Conservation (phyloP, 1,140 invertebrate species). For the Aphis craccivora region DNA sequence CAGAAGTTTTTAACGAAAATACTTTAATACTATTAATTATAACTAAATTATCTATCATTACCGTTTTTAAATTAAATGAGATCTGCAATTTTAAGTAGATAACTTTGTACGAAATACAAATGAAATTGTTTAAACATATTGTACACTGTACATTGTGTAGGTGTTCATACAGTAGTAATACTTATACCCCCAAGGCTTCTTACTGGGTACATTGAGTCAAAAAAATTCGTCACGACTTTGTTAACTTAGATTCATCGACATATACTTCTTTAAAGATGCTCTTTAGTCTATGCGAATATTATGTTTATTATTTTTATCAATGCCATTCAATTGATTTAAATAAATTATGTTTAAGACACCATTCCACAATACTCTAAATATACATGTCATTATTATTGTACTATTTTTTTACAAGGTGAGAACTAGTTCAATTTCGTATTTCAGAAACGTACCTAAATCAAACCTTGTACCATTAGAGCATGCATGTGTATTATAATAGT, state of each 20-base stretch:
- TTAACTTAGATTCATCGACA: not conserved
- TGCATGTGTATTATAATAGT: not conserved
- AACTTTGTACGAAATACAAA: not conserved
- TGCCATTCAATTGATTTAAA: conserved; percentile 33
- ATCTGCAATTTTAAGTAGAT: not conserved
- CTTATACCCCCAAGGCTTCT: not conserved
- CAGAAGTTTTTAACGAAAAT: not conserved
- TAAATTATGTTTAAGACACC: conserved; percentile 10
- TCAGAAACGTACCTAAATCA: not conserved
- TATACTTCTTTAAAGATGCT: not conserved
- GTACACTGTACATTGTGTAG: too few relatives aligned
- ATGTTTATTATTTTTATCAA: not conserved
- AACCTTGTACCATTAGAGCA: not conserved
- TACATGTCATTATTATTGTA: not conserved
- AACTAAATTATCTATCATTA: not conserved
- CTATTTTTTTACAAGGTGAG: conserved; percentile 38
- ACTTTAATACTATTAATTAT: not conserved
- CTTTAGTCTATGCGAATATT: not conserved
- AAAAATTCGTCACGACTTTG: conserved; percentile 34
- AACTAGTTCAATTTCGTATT: conserved; percentile 22
- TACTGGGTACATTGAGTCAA: not conserved
- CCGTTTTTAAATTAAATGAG: not conserved
- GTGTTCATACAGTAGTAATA: not conserved
- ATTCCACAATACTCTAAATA: conserved; percentile 3
- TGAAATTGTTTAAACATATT: not conserved